Base-by-base conservation (phyloP, 2,797 vertebrate genomes). In the Mallotus villosus region DNA sequence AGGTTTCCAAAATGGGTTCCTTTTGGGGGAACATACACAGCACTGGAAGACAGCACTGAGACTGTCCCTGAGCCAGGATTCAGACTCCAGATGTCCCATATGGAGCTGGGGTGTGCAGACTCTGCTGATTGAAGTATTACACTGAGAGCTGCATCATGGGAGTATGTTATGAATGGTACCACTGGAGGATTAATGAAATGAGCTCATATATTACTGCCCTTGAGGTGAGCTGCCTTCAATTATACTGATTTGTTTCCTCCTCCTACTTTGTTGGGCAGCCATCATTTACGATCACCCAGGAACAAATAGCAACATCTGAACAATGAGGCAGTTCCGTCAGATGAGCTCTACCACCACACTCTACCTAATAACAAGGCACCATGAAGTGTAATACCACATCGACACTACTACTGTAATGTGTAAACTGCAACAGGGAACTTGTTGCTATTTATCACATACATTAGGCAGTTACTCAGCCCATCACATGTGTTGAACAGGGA, bases 111-210 rank as follows among this genome's bases (percentile, higher is more conserved):
- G 67, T 74, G 63, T 68, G 71, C 77, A 67, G 72, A 85, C 80
- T 46, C 49, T 65, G 61, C 75, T 78, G 83, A 82, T 81, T 77
- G 74, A 67, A 75, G 79, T 78, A 79, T 78, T 72, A 80, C 66
- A 76, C 72, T 22, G 73, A 62, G 80, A 67, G 68, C 79, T 70
- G 1, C 71, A 73, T 67, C 67, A 81, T 61, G 61, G 62, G 68
- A 78, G 73, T 72, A 76, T 71, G 74, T 84, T 83, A 81, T 89
- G 83, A 88, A 87, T 82, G 82, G 84, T 73, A 84, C 77, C 71
- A 55, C 78, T 82, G 67, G 77, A 88, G 84, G 84, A 89, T 89
- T 88, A 91, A 91, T 92, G 84, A 89, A 87, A 85, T 86, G 59
- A 84, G 83, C 75, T 74, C 72, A 61, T 60, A 89, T 90, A 83